A percentile compares a stretch with the other conserved stretches of the same genome.
Conservation (phyloP, 2,797 vertebrate genomes). For the Mustela erminea region DNA sequence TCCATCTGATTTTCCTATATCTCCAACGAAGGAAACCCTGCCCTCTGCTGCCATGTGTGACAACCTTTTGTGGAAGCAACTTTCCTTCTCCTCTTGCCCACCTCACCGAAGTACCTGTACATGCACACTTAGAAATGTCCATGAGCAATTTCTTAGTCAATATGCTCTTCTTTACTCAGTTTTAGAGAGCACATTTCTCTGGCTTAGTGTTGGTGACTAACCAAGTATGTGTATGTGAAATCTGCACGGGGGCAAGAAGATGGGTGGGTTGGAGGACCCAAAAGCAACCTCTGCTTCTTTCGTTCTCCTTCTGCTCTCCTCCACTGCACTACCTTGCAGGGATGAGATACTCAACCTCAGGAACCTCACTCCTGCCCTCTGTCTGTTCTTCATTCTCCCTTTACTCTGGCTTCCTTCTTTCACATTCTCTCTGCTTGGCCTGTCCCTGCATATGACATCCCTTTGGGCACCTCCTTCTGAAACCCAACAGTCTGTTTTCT, state of each 20-base stretch:
- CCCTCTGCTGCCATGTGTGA: not conserved
- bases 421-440: not conserved
- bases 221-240: not conserved
- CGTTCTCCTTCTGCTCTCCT: not conserved
- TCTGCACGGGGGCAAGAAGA: not conserved
- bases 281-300: not conserved
- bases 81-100: not conserved
- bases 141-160: not conserved
- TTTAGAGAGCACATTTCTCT: conserved; percentile 2
- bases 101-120: not conserved
- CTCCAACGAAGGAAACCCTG: not conserved
- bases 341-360: not conserved
- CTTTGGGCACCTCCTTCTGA: not conserved
- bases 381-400: not conserved
- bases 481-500: conserved; percentile 1
- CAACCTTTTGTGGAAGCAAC: not conserved
- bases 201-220: not conserved
- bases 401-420: conserved; percentile 15
- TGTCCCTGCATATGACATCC: not conserved
- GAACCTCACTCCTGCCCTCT: not conserved
- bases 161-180: not conserved
- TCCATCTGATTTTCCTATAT: not conserved
- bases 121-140: not conserved
- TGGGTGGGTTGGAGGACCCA: not conserved
- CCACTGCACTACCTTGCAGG: not conserved